Evolutionary conservation across 2,113 vertebrate genomes (phyloP).

Genomic region (Thunnus maccoyii): DNA sequence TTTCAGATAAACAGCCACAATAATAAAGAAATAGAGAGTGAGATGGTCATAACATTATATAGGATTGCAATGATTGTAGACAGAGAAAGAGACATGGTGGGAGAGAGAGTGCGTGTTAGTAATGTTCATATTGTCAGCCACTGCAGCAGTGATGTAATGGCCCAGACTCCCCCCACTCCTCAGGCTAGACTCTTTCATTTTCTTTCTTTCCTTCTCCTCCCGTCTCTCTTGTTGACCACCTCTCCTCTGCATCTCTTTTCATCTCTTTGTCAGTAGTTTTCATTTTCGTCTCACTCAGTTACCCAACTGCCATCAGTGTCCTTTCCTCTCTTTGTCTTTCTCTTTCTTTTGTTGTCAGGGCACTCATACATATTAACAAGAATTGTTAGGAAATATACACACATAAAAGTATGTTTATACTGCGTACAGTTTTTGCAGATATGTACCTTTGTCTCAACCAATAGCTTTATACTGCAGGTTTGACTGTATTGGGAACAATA

Average conservation of each 20-base stretch:
- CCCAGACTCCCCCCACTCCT: constrained; percentile 40
- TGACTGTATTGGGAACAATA: not conserved
- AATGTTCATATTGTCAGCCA: constrained; percentile 58
- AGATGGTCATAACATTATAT: not conserved
- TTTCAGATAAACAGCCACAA: not conserved
- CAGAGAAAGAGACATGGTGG: not conserved
- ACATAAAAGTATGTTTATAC: not conserved
- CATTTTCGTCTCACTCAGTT: constrained; percentile 13
- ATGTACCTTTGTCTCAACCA: not conserved
- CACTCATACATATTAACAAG: constrained; percentile 8
- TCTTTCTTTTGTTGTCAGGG: constrained; percentile 1
- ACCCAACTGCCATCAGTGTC: not conserved
- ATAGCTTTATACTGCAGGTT: not conserved
- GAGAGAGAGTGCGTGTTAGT: not conserved
- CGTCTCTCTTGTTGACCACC: constrained; percentile 26
- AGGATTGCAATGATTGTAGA: constrained; percentile 9
- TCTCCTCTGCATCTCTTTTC: constrained; percentile 40
- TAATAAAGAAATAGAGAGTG: not conserved
- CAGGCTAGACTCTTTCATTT: constrained; percentile 42
- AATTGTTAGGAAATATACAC: not conserved
- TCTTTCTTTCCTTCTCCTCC: constrained; percentile 14
- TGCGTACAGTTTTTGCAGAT: not conserved
- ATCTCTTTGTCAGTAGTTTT: constrained; percentile 29
- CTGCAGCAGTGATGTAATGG: constrained; percentile 76
- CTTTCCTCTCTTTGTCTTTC: not conserved